Percentiles rank a stretch among this genome's conserved stretches.
phyloP scores from a whole-genome alignment of 2,888 invertebrate species.

The Leptura quadrifasciata region DNA sequence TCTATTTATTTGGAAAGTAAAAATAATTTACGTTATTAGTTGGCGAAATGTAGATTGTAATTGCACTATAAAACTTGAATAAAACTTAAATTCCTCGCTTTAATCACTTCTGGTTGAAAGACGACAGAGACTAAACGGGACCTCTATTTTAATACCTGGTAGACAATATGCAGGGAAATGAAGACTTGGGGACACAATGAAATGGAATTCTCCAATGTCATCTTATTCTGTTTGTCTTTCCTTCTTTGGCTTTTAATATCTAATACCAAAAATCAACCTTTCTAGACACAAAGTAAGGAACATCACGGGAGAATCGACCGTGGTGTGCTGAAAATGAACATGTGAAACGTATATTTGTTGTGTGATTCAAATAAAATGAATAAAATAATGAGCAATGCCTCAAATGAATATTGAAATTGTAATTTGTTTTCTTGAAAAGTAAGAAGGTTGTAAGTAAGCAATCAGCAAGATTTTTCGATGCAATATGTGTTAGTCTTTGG shows the following conservation, averaged over 20 bases:
- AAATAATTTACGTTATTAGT: conserved; percentile 43
- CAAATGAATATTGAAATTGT: neutral
- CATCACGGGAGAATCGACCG: neutral
- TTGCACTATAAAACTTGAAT: conserved; percentile 51
- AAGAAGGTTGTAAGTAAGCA: no score
- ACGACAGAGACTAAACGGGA: conserved; percentile 45
- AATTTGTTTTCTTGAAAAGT: no score
- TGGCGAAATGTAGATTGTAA: conserved; percentile 48
- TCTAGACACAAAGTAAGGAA: conserved; percentile 14
- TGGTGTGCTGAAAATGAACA: conserved; percentile 1
- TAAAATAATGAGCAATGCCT: neutral
- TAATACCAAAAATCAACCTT: conserved; percentile 53
- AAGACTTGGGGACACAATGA: conserved; percentile 57
- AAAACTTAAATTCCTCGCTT: conserved; percentile 54
- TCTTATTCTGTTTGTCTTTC: conserved; percentile 59
- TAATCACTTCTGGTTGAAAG: conserved; percentile 55
- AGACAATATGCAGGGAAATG: conserved; percentile 59
- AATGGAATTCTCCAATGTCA: conserved; percentile 59
- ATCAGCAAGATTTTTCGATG: no score
- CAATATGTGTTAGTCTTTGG: no score
- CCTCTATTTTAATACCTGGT: conserved; percentile 56
- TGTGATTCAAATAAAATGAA: neutral
- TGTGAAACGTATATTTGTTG: neutral
- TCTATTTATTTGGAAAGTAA: conserved; percentile 17
- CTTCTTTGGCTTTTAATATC: conserved; percentile 58